Evolutionary conservation across 2,113 vertebrate genomes (phyloP), one percentile per base, ranked within the genome.

Genomic region (Uropsilus gracilis): DNA sequence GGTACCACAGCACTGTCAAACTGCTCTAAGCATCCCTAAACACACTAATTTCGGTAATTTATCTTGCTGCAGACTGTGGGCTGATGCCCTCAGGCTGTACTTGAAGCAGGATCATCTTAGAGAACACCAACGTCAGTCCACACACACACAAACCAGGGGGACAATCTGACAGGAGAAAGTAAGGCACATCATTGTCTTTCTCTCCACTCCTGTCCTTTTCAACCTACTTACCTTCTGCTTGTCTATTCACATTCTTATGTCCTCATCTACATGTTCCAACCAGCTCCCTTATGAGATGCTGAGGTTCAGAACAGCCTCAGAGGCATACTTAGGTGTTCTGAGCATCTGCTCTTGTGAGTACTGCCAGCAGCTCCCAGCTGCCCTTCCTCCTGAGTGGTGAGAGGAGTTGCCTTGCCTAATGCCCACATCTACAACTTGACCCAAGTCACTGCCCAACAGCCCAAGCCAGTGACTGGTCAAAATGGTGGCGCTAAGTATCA

Each of bases 401-500:
- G 7, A 64, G 57, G 42, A 17, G 16, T 63, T 55, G 30, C 57
- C 34, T 9, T 14, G 50, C 4, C 1, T 28, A 4, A 26, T 4
- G 18, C 14, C 30, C 37, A 78, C 5, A 57, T 7, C 28, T 13
- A n/a, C 16, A 32, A 16, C 26, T 46, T 68, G 6, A 1, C 3
- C 12, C 1, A 3, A 5, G 13, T 20, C 1, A 1, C 44, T 66
- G 2, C 17, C 46, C 26, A 66, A 75, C 2, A 77, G 46, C 17
- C 8, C 83, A 26, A 76, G 89, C 59, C 34, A 8, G 48, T 2
- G 77, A 37, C 17, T 2, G 26, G 28, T 3, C 2, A 73, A 28
- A 20, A 30, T 0, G 6, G 44, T 28, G 18, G 63, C 2, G 32
- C 5, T 12, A 26, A 39, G 24, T 0, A 0, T 16, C 76, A 30